A percentile compares a stretch with the other conserved stretches of the same genome.
These are phyloP conservation scores for Caligus rogercresseyi DNA, from an alignment of 1,140 invertebrate species.

Conservation along the genomic window DNA sequence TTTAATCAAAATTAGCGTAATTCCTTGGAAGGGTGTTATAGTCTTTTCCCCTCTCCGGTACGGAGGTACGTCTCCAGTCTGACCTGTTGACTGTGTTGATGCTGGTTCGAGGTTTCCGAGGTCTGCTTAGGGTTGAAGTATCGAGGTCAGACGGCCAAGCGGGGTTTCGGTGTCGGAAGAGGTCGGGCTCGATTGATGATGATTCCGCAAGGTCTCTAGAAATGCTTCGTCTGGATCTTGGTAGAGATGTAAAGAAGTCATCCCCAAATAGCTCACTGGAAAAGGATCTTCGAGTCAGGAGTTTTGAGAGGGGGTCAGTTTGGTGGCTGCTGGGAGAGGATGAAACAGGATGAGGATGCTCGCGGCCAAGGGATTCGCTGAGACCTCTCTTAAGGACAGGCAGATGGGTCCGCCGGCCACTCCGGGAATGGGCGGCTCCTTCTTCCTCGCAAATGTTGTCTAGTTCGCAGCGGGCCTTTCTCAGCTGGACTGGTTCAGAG, in stretches of 20 bases:
- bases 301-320: neutral
- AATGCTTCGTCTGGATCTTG: neutral
- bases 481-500: neutral
- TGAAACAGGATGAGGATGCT: neutral
- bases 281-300: neutral
- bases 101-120: neutral
- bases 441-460: neutral
- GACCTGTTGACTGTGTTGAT: neutral
- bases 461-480: neutral
- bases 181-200: no score
- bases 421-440: no score
- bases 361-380: neutral
- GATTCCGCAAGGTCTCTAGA: neutral
- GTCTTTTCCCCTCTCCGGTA: conserved; percentile 18
- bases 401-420: neutral
- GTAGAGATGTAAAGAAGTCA: neutral
- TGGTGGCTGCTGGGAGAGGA: neutral
- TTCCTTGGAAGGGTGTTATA: conserved; percentile 14
- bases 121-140: neutral
- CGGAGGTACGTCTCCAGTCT: conserved; percentile 17
- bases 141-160: neutral
- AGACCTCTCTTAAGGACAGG: neutral
- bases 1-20: conserved; percentile 4
- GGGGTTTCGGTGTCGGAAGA: neutral
- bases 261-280: neutral